Evolutionary conservation across 2,888 invertebrate genomes (phyloP), one percentile per base, ranked within the genome.

Genomic region (Lasius platythorax): DNA sequence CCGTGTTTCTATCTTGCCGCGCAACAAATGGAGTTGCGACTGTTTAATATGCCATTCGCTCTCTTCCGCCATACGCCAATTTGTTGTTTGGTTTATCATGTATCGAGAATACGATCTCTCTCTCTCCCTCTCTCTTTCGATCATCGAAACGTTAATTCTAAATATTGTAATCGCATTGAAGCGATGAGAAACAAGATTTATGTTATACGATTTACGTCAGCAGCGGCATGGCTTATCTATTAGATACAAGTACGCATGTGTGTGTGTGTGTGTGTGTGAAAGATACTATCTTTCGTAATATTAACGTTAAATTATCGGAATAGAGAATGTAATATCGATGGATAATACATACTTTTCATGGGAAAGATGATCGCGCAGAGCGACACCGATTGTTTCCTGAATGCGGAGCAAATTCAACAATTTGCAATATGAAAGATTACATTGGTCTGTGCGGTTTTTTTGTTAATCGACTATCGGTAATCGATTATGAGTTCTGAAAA

Each of bases 111-210:
- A 8, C 15, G 37, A 37, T 53, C 53, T 50, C 75, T 56, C 23
- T 37, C 23, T 23, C 23, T 23, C 23, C 0, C 23, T 23, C 23
- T 23, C 46, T 63, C 46, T 23, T 23, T 37, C 30, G 63, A 6
- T 50, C 37, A 50, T 75, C 61, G 46, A 72, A 53, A 63, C 63
- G 50, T 82, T 74, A 73, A 64, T 67, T 82, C 64, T 75, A 50
- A 82, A 82, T 75, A 64, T 46, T 40, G 33, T 37, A 15, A 46
- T 50, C 23, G 46, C 75, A 75, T n/a, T 50, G 75, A 28, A 78
- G 58, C 68, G 15, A 70, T 61, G 33, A 12, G 12, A 58, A 79
- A 33, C 61, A 4, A 18, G 58, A 72, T 81, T 81, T 72, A 63
- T 50, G 37, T 9, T 46, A 33, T 11, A 43, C 11, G 58, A 79